phyloP scores from a whole-genome alignment of 2,888 invertebrate genomes.

The Polylopha cassiicola region DNA sequence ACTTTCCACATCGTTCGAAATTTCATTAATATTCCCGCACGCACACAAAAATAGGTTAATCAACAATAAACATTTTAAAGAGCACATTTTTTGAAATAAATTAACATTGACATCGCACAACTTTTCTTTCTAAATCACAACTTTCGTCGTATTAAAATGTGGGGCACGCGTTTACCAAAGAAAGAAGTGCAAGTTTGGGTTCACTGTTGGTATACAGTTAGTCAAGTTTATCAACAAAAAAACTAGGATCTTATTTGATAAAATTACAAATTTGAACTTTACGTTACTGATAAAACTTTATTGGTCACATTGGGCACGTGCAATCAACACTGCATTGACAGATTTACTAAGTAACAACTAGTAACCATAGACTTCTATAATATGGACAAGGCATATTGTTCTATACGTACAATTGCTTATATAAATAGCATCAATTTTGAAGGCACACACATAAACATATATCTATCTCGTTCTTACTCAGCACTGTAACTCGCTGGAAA shows the following conservation, averaged over 20 bases:
- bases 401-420: too few species aligned
- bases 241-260: constrained; percentile 3
- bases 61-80: constrained; percentile 13
- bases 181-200: constrained; percentile 5
- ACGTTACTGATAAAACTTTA: constrained; percentile 1
- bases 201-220: neutral
- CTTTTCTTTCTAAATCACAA: constrained; percentile 51
- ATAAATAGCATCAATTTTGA: too few species aligned
- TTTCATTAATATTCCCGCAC: constrained; percentile 46
- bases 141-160: constrained; percentile 43
- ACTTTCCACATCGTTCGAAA: constrained; percentile 37
- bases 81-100: constrained; percentile 23
- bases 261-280: constrained; percentile 24
- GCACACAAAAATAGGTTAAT: constrained; percentile 40
- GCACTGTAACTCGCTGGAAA: too few species aligned
- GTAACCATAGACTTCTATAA: too few species aligned
- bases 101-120: constrained; percentile 33
- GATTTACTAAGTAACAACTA: constrained; percentile 18
- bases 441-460: too few species aligned
- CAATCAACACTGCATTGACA: constrained; percentile 17
- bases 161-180: constrained; percentile 40
- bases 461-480: too few species aligned
- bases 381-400: too few species aligned
- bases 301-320: neutral
- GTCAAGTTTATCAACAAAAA: too few species aligned